These are phyloP conservation scores for Cairina moschata DNA, from an alignment of 2,113 vertebrate species.

Conservation along the genomic window DNA sequence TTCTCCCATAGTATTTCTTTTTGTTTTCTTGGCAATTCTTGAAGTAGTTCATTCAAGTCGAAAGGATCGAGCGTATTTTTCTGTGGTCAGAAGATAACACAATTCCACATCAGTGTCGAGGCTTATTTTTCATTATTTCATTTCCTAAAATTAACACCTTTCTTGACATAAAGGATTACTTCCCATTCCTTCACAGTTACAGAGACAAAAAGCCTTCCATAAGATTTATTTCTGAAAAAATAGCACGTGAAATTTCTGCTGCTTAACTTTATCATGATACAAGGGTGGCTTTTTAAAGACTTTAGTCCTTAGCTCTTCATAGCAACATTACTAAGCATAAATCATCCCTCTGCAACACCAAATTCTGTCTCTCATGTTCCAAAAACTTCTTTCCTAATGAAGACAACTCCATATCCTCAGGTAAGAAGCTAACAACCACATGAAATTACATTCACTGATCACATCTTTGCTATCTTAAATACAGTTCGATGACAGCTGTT, in stretches of 20 bases:
- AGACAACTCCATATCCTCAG: background rate
- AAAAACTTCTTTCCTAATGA: background rate
- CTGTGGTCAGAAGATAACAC: constrained; percentile 68
- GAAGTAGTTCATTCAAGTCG: constrained; percentile 86
- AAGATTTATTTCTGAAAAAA: background rate
- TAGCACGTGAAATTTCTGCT: background rate
- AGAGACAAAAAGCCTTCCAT: background rate
- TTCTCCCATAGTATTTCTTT: constrained; percentile 85
- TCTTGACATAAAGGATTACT: background rate
- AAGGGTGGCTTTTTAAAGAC: background rate
- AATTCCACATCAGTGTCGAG: background rate
- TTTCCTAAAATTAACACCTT: background rate
- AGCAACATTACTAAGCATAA: background rate
- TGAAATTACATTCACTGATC: background rate
- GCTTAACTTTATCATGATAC: background rate
- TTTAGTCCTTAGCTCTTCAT: background rate
- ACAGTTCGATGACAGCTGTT: background rate
- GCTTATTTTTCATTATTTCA: background rate
- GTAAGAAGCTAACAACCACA: background rate
- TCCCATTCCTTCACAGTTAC: background rate
- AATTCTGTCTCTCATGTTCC: background rate
- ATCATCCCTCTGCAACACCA: background rate
- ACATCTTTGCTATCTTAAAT: background rate
- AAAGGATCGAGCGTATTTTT: constrained; percentile 83
- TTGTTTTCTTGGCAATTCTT: constrained; percentile 88